phyloP scores from a whole-genome alignment of 2,797 vertebrate species.

The Propithecus deckenii region DNA sequence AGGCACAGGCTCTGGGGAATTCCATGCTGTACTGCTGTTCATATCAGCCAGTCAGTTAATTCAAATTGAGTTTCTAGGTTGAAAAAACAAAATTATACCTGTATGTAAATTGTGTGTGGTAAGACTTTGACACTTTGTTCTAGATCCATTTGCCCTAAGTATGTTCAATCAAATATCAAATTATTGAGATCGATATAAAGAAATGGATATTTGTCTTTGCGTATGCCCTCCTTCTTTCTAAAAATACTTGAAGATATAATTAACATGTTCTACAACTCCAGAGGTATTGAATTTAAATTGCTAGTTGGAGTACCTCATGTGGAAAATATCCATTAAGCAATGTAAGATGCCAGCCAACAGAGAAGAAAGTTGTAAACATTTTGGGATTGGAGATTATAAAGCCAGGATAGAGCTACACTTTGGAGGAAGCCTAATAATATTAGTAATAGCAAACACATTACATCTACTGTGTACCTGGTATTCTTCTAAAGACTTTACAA shows the following conservation, averaged over 20 bases:
- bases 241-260: slow-evolving; percentile 18
- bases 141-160: neutral
- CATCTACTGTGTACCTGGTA: neutral
- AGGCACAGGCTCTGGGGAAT: neutral
- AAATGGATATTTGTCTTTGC: slow-evolving; percentile 6
- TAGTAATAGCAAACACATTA: neutral
- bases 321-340: slow-evolving; percentile 26
- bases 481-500: neutral
- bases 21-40: neutral
- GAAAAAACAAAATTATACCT: neutral
- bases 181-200: neutral
- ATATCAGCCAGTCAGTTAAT: neutral
- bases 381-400: neutral
- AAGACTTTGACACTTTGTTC: neutral
- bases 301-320: neutral
- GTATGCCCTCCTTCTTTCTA: neutral
- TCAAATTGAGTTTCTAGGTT: neutral
- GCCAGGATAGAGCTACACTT: neutral
- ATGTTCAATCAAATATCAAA: neutral
- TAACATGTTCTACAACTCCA: slow-evolving; percentile 18
- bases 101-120: neutral
- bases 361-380: slow-evolving; percentile 25
- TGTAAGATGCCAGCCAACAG: neutral
- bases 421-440: neutral
- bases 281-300: slow-evolving; percentile 50